Conservation (phyloP, 2,797 vertebrate genomes). For the Poecilia velifera region DNA sequence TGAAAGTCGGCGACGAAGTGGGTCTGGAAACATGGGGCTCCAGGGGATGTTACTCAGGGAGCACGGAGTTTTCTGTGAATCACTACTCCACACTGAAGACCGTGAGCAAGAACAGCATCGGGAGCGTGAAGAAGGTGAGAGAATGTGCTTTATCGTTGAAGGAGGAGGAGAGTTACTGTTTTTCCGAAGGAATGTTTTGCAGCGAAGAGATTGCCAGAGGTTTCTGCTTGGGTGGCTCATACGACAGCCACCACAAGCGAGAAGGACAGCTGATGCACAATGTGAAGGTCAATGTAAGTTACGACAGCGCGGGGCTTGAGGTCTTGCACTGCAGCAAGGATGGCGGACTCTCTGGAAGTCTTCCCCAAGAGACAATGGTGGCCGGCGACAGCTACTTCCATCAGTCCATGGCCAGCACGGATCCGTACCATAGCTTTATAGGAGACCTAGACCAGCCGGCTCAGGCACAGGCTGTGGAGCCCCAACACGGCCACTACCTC, state of each 20-base stretch:
- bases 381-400: conserved; percentile 80
- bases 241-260: conserved; percentile 80
- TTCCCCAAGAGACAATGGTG: conserved; percentile 80
- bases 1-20: conserved; percentile 81
- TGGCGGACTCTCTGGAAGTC: conserved; percentile 71
- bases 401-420: conserved; percentile 77
- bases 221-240: conserved; percentile 78
- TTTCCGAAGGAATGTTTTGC: conserved; percentile 83
- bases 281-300: conserved; percentile 80
- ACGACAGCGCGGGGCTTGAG: conserved; percentile 76
- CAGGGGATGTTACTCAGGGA: conserved; percentile 85
- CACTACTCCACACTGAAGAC: conserved; percentile 83
- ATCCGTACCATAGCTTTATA: conserved; percentile 85
- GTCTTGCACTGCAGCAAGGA: conserved; percentile 80
- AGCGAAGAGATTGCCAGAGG: conserved; percentile 82
- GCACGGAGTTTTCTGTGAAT: conserved; percentile 81
- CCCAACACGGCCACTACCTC: conserved; percentile 83
- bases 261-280: conserved; percentile 81
- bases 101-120: conserved; percentile 78
- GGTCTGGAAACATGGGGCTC: conserved; percentile 83
- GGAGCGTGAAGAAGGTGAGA: conserved; percentile 81
- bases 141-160: conserved; percentile 86
- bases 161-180: conserved; percentile 85
- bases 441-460: conserved; percentile 79
- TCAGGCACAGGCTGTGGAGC: conserved; percentile 78